Evolutionary conservation across 1,140 invertebrate species (phyloP).

Genomic region (Geopemphigus sp.): DNA sequence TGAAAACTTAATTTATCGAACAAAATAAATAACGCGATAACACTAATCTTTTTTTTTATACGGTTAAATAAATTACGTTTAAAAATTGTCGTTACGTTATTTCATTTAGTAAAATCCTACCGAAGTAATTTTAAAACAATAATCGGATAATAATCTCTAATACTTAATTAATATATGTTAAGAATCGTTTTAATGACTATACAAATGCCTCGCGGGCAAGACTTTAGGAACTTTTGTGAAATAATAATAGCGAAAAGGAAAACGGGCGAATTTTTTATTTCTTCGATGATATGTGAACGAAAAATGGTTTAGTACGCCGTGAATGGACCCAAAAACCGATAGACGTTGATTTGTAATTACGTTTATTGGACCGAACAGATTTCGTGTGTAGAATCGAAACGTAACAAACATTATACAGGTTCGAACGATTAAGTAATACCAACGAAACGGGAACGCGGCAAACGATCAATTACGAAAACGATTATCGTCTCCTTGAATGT

Average conservation of each 20-base stretch:
- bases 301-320: neutral
- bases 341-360: neutral
- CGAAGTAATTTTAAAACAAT: constrained; percentile 8
- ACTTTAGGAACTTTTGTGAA: constrained; percentile 44
- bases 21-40: constrained; percentile 19
- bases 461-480: constrained; percentile 12
- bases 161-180: constrained; percentile 34
- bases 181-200: constrained; percentile 37
- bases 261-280: constrained; percentile 12
- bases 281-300: constrained; percentile 35
- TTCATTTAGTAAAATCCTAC: constrained; percentile 6
- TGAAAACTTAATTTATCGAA: neutral
- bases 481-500: constrained; percentile 31
- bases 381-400: neutral
- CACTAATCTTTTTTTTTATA: neutral
- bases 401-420: neutral
- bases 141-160: constrained; percentile 15
- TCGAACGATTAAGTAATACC: neutral
- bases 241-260: constrained; percentile 13
- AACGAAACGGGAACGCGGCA: constrained; percentile 33
- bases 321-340: constrained; percentile 46
- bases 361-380: constrained; percentile 11
- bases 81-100: neutral
- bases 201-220: constrained; percentile 26
- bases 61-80: neutral